These are phyloP conservation scores for Strigamia crassipes DNA, from an alignment of 2,888 invertebrate genomes.

Conservation along the genomic window DNA sequence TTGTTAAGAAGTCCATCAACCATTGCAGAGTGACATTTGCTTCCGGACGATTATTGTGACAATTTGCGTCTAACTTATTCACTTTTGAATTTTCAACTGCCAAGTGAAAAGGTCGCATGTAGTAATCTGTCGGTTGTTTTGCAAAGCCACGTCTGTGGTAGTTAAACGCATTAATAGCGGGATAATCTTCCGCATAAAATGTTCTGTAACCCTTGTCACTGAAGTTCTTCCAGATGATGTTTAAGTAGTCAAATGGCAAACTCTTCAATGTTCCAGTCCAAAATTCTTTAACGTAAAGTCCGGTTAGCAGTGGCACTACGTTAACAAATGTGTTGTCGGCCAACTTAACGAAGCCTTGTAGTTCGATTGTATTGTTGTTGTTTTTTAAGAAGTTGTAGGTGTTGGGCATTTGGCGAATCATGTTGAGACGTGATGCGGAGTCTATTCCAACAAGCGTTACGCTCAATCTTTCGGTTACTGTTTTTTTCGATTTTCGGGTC, in stretches of 20 bases:
- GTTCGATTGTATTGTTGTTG: slow-evolving; percentile 71
- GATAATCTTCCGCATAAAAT: slow-evolving; percentile 78
- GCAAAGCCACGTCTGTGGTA: slow-evolving; percentile 73
- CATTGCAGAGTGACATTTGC: too few relatives aligned
- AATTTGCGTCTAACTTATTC: too few relatives aligned
- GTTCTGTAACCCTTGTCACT: slow-evolving; percentile 65
- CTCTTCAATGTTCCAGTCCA: too few relatives aligned
- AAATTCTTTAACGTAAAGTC: slow-evolving; percentile 53
- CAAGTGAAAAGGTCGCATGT: too few relatives aligned
- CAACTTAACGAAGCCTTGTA: too few relatives aligned
- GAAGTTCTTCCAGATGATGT: too few relatives aligned
- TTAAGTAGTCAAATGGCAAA: too few relatives aligned
- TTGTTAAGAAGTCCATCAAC: not conserved
- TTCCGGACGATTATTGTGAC: too few relatives aligned
- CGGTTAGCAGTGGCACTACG: slow-evolving; percentile 46
- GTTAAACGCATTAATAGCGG: slow-evolving; percentile 74
- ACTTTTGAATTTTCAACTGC: too few relatives aligned
- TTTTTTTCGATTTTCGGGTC: not conserved
- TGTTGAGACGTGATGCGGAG: slow-evolving; percentile 79
- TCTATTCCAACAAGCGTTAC: slow-evolving; percentile 83
- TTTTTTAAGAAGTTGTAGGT: slow-evolving; percentile 69
- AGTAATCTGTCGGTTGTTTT: slow-evolving; percentile 77
- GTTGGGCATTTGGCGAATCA: slow-evolving; percentile 74
- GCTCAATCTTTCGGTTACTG: slow-evolving; percentile 60
- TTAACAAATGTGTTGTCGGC: slow-evolving; percentile 56